These are phyloP conservation scores for Phyllotis vaccarum DNA, from an alignment of 2,797 vertebrate genomes.

Conservation along the genomic window DNA sequence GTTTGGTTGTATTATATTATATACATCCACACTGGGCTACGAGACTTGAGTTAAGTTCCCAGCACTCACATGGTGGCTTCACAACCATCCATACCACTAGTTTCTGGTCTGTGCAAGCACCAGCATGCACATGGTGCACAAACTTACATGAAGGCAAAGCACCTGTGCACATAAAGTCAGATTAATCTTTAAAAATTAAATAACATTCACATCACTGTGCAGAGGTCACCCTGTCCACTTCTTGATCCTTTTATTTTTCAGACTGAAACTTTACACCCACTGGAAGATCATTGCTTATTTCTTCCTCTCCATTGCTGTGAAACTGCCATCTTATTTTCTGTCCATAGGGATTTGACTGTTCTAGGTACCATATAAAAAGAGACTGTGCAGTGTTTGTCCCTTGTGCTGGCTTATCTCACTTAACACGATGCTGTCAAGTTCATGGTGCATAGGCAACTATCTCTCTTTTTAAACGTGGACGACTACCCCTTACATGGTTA, in stretches of 20 bases:
- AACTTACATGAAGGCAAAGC: background rate
- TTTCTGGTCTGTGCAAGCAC: background rate
- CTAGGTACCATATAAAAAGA: rapidly evolving
- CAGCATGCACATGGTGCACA: background rate
- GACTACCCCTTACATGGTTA: too few relatives aligned
- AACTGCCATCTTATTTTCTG: background rate
- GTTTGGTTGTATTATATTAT: background rate
- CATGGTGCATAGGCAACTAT: background rate
- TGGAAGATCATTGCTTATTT: background rate
- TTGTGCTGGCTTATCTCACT: slow-evolving; percentile 16
- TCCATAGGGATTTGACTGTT: background rate
- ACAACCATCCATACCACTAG: background rate
- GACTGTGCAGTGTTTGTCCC: background rate
- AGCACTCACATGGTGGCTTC: background rate
- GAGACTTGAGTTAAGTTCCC: background rate
- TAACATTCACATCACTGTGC: rapidly evolving
- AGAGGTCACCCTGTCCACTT: background rate
- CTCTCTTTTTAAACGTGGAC: background rate
- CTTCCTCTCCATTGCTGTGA: background rate
- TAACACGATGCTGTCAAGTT: background rate
- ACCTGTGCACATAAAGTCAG: background rate
- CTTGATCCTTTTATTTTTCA: background rate
- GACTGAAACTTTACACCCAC: background rate
- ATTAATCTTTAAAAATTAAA: background rate
- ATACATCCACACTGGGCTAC: background rate